Conservation (phyloP, 2,888 invertebrate genomes). For the Prenolepis imparis region DNA sequence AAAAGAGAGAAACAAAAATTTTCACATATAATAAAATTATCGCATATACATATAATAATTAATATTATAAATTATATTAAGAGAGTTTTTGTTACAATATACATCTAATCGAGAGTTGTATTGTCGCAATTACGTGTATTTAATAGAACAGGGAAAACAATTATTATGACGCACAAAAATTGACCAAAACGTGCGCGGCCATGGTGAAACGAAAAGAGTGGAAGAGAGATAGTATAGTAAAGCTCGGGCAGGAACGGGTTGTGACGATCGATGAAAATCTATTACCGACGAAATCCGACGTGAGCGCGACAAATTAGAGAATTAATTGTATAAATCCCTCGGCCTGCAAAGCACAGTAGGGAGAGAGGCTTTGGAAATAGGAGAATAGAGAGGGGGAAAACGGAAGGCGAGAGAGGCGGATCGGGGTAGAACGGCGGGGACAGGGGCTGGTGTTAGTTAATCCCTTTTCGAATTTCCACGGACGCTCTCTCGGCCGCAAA, state of each 20-base stretch:
- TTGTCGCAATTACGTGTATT: constrained; percentile 4
- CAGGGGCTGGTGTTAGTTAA: constrained; percentile 69
- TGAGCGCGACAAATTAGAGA: constrained; percentile 82
- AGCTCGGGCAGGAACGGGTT: constrained; percentile 48
- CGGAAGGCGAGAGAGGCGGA: constrained; percentile 35
- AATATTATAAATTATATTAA: constrained; percentile 3
- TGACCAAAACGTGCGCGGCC: constrained; percentile 54
- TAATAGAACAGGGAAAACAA: constrained; percentile 54
- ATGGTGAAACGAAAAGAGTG: not conserved
- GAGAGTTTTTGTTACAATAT: not conserved
- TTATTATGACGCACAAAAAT: constrained; percentile 68
- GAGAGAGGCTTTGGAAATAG: constrained; percentile 41
- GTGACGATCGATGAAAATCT: constrained; percentile 78
- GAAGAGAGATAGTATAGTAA: not conserved
- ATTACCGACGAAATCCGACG: constrained; percentile 81
- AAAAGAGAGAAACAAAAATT: constrained; percentile 20
- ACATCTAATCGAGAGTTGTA: constrained; percentile 23
- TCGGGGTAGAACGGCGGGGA: constrained; percentile 50
- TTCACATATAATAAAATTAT: not conserved
- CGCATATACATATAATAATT: not conserved
- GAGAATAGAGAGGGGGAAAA: constrained; percentile 27
- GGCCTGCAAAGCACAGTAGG: constrained; percentile 74
- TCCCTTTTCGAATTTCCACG: constrained; percentile 82
- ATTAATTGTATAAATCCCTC: constrained; percentile 83
- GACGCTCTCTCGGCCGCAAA: constrained; percentile 76